Evolutionary conservation across 2,888 invertebrate species (phyloP).

Genomic region (Tenthredo livida): DNA sequence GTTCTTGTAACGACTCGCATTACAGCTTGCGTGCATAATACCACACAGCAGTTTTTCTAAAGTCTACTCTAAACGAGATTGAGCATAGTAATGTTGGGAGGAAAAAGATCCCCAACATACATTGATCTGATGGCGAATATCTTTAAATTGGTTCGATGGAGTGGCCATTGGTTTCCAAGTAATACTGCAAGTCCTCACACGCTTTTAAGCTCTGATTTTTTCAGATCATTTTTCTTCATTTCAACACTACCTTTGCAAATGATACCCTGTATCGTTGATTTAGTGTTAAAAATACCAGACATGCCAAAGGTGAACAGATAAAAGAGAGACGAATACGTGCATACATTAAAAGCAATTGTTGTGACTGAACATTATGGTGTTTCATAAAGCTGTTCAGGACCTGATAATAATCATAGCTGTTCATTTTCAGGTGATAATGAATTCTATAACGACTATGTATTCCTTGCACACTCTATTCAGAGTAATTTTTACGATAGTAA

Average conservation of each 20-base stretch:
- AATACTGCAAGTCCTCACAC: not conserved
- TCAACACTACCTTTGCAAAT: constrained; percentile 39
- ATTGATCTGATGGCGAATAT: constrained; percentile 19
- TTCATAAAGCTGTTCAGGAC: not conserved
- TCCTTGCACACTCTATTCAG: constrained; percentile 28
- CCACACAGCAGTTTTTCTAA: not conserved
- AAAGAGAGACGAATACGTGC: not conserved
- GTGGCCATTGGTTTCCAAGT: constrained; percentile 45
- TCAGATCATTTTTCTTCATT: constrained; percentile 33
- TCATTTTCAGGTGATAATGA: constrained; percentile 41
- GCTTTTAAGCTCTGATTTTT: constrained; percentile 17
- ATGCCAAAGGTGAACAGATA: constrained; percentile 26
- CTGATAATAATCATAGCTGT: not conserved
- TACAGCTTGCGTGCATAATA: not conserved
- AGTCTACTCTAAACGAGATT: not conserved
- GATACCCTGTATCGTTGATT: constrained; percentile 28
- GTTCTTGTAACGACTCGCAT: not conserved
- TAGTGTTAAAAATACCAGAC: constrained; percentile 38
- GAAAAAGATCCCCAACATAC: not conserved
- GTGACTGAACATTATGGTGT: not conserved
- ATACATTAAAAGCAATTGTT: not conserved
- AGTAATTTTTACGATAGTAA: constrained; percentile 7
- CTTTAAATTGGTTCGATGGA: constrained; percentile 34
- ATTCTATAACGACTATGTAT: constrained; percentile 27
- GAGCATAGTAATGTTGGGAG: not conserved